Evolutionary conservation across 2,888 invertebrate species (phyloP), one percentile per base, ranked within the genome.

Genomic region (Ormia ochracea): DNA sequence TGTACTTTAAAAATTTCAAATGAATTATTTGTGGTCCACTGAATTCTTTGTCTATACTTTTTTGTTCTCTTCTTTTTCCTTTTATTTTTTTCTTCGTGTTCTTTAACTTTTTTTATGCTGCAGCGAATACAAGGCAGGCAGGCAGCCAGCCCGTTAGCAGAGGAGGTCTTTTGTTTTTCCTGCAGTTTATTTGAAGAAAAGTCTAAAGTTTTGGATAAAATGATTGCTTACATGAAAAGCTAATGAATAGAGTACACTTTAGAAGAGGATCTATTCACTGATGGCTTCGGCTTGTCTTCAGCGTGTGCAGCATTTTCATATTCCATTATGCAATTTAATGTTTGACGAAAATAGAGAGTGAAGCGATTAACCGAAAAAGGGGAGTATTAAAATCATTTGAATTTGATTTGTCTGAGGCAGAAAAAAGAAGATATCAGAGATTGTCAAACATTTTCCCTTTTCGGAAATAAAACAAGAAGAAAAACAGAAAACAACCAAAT

Each of bases 21-120:
- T 80, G 70, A 66, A 80, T 80, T 80, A 75, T 75, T 80, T 80
- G 70, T 70, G 75, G 79, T 80, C 79, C 59, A 72, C 36, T 75
- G 65, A 75, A 80, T 75, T 75, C 66, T 79, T 79, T 74, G 74
- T 74, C 41, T 72, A 56, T 54, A 54, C 19, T 54, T 54, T 56
- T 21, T 14, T 7, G 9, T 31, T 1, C 52, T 70, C 52, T 41
- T 50, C 48, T n/a, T 12, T 4, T 17, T 28, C 12, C 43, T 38
- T 4, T 5, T n/a, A 3, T 38, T 38, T 33, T 2, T 38, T 38
- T 38, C 19, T 12, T 28, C 14, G 0, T 56, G 14, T 12, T 41
- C 9, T 23, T 43, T n/a, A n/a, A n/a, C 1, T 43, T 52, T 21
- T 21, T 5, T 4, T 19, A 65, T 45, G 14, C 72, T 31, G 33